A percentile compares a stretch with the other conserved stretches of the same genome.
Conservation (phyloP, 1,140 invertebrate genomes). For the Ectropis grisescens region DNA sequence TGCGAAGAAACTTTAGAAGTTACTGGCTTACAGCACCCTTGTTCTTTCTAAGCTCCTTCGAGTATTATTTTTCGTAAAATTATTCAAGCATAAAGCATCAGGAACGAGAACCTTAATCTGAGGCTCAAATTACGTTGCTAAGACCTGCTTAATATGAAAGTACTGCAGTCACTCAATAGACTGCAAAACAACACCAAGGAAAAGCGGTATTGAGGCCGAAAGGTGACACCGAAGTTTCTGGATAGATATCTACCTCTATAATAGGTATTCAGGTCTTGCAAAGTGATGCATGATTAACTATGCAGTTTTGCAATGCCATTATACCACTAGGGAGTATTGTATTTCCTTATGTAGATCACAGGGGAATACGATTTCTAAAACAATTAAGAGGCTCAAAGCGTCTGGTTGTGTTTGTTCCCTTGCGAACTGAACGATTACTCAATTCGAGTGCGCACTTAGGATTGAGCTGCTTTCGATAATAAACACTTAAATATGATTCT, state of each 20-base stretch:
- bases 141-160: conserved; percentile 55
- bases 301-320: too few species aligned
- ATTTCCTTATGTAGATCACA: too few species aligned
- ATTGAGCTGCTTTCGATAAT: too few species aligned
- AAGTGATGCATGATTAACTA: neutral
- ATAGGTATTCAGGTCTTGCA: conserved; percentile 27
- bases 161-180: conserved; percentile 58
- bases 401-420: too few species aligned
- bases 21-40: too few species aligned
- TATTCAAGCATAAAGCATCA: conserved; percentile 44
- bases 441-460: too few species aligned
- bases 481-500: too few species aligned
- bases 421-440: too few species aligned
- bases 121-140: conserved; percentile 41
- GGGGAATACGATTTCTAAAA: too few species aligned
- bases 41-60: neutral
- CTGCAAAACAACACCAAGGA: conserved; percentile 57
- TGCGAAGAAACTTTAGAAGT: too few species aligned
- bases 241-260: conserved; percentile 33
- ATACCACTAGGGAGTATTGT: too few species aligned
- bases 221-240: conserved; percentile 52
- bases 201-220: conserved; percentile 54
- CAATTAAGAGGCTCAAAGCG: too few species aligned
- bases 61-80: conserved; percentile 28
- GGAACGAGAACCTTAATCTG: conserved; percentile 46